These are phyloP conservation scores for Leucophenga montana DNA, from an alignment of 2,888 invertebrate genomes.

Conservation along the genomic window DNA sequence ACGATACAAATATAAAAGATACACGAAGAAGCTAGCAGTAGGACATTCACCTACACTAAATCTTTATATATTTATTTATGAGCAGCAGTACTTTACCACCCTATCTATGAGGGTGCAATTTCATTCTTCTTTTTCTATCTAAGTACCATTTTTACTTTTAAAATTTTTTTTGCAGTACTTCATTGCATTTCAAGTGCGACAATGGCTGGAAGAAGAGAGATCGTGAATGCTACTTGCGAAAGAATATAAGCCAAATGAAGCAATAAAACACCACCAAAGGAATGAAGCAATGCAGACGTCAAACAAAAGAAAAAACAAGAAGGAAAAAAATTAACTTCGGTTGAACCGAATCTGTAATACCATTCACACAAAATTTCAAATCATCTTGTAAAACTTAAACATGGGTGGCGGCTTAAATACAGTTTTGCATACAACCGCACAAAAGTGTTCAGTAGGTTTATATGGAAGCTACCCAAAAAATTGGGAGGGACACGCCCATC, in stretches of 20 bases:
- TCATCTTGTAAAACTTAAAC: no score
- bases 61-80: not conserved
- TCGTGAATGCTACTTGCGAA: not conserved
- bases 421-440: no score
- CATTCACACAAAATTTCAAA: no score
- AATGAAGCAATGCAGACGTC: not conserved
- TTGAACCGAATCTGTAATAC: no score
- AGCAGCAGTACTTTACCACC: no score
- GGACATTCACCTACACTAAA: conserved; percentile 15
- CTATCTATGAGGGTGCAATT: conserved; percentile 11
- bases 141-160: conserved; percentile 51
- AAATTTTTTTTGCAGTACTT: conserved; percentile 52
- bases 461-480: no score
- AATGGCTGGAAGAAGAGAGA: not conserved
- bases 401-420: no score
- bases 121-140: conserved; percentile 52
- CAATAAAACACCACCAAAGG: conserved; percentile 22
- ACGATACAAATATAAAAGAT: not conserved
- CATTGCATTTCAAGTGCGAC: conserved; percentile 49
- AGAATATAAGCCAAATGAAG: conserved; percentile 21
- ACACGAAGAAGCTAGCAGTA: not conserved
- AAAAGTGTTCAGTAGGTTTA: no score
- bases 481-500: no score
- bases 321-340: no score
- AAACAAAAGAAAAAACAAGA: conserved; percentile 3